phyloP scores from a whole-genome alignment of 2,113 vertebrate genomes.

The Corvus moneduloides region DNA sequence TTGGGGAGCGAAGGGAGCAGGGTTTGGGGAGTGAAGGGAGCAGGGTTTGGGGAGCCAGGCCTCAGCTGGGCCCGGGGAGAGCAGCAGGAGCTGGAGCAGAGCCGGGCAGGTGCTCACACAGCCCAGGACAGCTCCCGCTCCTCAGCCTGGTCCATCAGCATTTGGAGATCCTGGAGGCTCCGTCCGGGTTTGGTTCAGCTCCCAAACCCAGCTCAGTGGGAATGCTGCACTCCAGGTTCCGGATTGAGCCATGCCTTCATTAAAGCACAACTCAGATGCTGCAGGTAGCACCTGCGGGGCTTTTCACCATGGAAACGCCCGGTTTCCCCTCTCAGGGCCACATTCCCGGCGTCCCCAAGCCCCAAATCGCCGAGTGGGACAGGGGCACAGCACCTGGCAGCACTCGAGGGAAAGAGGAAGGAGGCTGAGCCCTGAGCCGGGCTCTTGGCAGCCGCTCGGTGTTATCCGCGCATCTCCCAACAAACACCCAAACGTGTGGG shows the following conservation, averaged over 20 bases:
- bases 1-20: not conserved
- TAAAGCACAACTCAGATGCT: accelerated
- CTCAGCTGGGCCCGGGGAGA: not conserved
- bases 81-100: not conserved
- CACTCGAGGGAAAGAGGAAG: not conserved
- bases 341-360: not conserved
- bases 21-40: not conserved
- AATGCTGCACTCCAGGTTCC: not conserved
- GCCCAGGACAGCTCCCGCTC: accelerated
- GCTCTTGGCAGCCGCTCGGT: constrained; percentile 6
- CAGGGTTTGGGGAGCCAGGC: not conserved
- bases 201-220: not conserved
- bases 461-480: not conserved
- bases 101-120: not conserved
- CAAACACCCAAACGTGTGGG: constrained; percentile 49
- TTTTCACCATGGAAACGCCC: not conserved
- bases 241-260: not conserved
- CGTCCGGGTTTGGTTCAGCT: not conserved
- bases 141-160: not conserved
- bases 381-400: not conserved
- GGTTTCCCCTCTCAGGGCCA: accelerated
- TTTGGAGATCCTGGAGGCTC: not conserved
- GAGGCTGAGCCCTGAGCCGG: not conserved
- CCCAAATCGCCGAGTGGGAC: not conserved
- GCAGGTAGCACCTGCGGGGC: accelerated